Base-by-base conservation (phyloP, 2,113 vertebrate species). In the Murina feae region DNA sequence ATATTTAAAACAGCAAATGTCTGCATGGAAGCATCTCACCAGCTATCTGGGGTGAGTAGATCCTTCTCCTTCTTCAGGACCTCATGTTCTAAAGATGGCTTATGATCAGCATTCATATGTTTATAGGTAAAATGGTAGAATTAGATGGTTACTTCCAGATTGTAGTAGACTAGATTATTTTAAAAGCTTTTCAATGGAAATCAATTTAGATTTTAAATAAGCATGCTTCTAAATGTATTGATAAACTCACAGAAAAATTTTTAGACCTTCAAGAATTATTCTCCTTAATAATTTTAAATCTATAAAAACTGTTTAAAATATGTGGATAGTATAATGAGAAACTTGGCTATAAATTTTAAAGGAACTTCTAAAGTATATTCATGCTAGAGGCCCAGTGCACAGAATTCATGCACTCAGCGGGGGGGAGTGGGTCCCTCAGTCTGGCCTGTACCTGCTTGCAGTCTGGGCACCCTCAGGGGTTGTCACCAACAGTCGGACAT, bases 101-200 rank as follows among this genome's bases (percentile, higher is more conserved):
- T 66, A 5, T 79, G 60, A 89, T 14, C n/a, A 49, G 74, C 91
- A 42, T 85, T 20, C 8, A 9, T 53, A 53, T 79, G 3, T 71
- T 85, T 71, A 53, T 30, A 78, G 21, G 25, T 42, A 94, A 87
- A 92, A 78, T 86, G 74, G 18, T 87, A 81, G 47, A 89, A 86
- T 74, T 35, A 83, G 6, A 25, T 35, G 55, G 32, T 18, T 58
- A 2, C 76, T 90, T 85, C 32, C 51, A 71, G 83, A 72, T 89
- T 78, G 66, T 35, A 89, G 44, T 12, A 28, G 47, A 53, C 21
- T 69, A 68, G 3, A 65, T 75, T 80, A 76, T 47, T 86, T 25
- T 63, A 42, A 82, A 94, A 81, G 12, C 9, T 6, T 86, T 85
- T 58, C 35, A 44, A 6, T 89, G 25, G 1, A 91, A 94, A 71